Evolutionary conservation across 1,140 invertebrate genomes (phyloP), one percentile per base, ranked within the genome.

Genomic region (Piezodorus guildinii): DNA sequence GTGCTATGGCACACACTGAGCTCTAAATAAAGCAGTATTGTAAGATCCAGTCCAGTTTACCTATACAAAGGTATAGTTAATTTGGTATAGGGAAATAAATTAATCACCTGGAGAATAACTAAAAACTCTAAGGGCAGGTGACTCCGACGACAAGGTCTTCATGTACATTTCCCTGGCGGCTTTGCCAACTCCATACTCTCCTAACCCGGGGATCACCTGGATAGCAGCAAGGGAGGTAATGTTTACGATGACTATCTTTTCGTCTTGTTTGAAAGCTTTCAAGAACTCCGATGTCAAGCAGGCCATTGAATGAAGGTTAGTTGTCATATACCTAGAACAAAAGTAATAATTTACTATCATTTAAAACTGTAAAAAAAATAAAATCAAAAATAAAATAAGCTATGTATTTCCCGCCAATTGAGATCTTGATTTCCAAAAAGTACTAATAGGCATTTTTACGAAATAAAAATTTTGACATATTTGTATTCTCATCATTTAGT

Each of bases 81-180:
- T 30, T 30, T 30, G 27, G 27, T 30, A 30, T 30, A 30, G 27
- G 8, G 9, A 10, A 10, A 39, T 39, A 10, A 39, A 39, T n/a
- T 49, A 23, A 43, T 23, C 9, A 25, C 95, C 94, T 0, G 95
- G 95, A 5, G 93, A 86, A 77, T 97, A 98, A 75, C 86, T 96
- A 3, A 98, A 73, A 12, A 96, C 85, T 63, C 83, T 77, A 0
- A 93, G 76, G 23, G 82, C 71, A 16, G 83, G 81, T 68, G 88
- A 83, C 78, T 98, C 95, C 30, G 81, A 74, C 10, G 91, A 91
- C 54, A 98, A 77, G 6, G 79, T 77, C 71, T 83, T 84, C 71
- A 97, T 94, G 72, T 87, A 92, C 83, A 95, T 90, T 71, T 96
- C 91, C 60, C 94, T 77, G n/a, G 90, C 86, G 16, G 94, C 90